Base-by-base conservation (phyloP, 2,113 vertebrate genomes). In the Gopherus evgoodei region DNA sequence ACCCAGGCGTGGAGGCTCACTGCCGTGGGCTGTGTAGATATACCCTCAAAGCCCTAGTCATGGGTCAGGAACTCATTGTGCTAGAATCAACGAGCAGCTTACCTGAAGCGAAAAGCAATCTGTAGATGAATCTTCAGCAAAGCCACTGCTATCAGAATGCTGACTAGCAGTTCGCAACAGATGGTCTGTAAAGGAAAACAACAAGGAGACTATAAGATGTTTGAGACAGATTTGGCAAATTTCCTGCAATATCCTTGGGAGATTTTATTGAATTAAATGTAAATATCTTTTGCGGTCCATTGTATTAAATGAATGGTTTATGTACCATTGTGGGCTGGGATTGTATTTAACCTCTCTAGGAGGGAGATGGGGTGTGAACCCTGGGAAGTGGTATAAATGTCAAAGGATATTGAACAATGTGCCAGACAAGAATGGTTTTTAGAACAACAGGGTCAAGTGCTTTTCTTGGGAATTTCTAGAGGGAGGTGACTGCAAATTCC, bases 71-170 rank as follows among this genome's bases (percentile, higher is more conserved):
- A 72, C 65, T 72, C 65, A 38, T 5, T 22, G 5, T 38, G 65
- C 35, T 69, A 69, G 35, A 69, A 69, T 69, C 65, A 21, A 50
- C 9, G 35, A 91, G 85, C 86, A 29, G 21, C 85, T 97, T 97
- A 99, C 99, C 99, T 99, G 99, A 81, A 99, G 97, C 1, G 98
- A 98, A 87, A 97, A 96, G 84, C 98, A 97, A 35, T 99, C 99
- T 4, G 98, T 97, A 1, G 99, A 98, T 8, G 98, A 98, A 91
- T 99, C 99, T 96, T 99, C 99, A 86, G 99, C 99, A 72, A 99
- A 99, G 21, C 99, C 99, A 49, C 99, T 99, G 98, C 99, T 99
- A 97, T 99, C 99, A 2, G 99, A 99, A 95, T 99, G 99, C 94
- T 99, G 99, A 97, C 99, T 99, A 1, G 98, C 97, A 6, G 99